Evolutionary conservation across 1,140 invertebrate species (phyloP), one percentile per base, ranked within the genome.

Genomic region (Caenorhabditis inopinata): DNA sequence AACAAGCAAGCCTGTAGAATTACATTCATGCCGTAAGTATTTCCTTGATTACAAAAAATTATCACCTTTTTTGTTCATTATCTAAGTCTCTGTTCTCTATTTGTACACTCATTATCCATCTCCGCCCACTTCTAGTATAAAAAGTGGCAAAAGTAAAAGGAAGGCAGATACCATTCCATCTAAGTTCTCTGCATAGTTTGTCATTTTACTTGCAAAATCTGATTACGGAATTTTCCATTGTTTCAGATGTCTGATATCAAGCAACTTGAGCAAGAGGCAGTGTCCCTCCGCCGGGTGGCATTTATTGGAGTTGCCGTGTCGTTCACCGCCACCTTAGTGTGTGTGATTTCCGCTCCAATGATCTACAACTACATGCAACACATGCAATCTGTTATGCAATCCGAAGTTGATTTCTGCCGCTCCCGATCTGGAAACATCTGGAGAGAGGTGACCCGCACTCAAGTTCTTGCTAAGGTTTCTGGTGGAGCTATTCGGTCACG

Each of bases 321-420:
- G 42, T 84, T 81, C 21, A 82, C 89, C 23, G 87, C 87, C 21
- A 88, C 87, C 47, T 78, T 88, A 27, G 85, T 88, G 45, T 88
- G 87, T 58, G 87, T 88, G 7, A 82, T 88, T 51, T 83, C 85
- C 18, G 87, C 89, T 9, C 87, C 87, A 46, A 88, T 88, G 87
- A 45, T 87, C 48, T 88, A 88, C 82, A 88, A 87, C 81, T 87
- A 87, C 84, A 85, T 85, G 81, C 85, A 85, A 74, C 83, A 85
- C 25, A 83, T 87, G 76, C 85, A 87, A 51, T 84, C 86, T 21
- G 81, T 85, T 25, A 85, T 87, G 85, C 85, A 87, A 74, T 82
- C 79, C 75, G 85, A 87, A 48, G 81, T 87, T 23, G 85, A 87
- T 49, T 87, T 87, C 84, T 87, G 85, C 78, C 84, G 84, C 25